Percentiles rank a stretch among this genome's conserved stretches.
Evolutionary conservation across 1,140 invertebrate genomes (phyloP).

Genomic region (Drosophila parvula): DNA sequence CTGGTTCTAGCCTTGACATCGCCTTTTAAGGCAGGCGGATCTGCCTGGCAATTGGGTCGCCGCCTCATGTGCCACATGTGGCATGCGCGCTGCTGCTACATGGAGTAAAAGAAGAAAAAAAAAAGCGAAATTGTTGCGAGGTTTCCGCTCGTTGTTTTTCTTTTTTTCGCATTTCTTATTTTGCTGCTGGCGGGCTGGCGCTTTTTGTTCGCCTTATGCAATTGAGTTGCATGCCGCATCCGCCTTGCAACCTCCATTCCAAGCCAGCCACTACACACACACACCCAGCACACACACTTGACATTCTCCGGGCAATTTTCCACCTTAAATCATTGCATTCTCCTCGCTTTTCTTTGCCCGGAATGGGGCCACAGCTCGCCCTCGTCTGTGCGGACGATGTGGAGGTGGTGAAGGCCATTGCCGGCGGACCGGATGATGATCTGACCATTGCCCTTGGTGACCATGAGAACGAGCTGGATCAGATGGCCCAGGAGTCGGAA

Average conservation of each 20-base stretch:
- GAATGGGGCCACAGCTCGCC: constrained; percentile 59
- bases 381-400: constrained; percentile 85
- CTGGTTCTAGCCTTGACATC: constrained; percentile 75
- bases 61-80: constrained; percentile 25
- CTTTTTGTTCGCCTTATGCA: constrained; percentile 65
- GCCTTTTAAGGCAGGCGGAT: constrained; percentile 63
- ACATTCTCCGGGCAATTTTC: constrained; percentile 23
- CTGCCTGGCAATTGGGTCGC: constrained; percentile 70
- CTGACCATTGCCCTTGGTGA: constrained; percentile 83
- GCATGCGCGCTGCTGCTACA: too few relatives aligned
- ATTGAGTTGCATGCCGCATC: constrained; percentile 72
- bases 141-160: constrained; percentile 24
- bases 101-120: too few relatives aligned
- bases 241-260: constrained; percentile 57
- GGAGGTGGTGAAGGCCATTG: constrained; percentile 87
- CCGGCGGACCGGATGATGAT: constrained; percentile 78
- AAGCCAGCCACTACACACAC: constrained; percentile 18
- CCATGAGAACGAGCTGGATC: constrained; percentile 86
- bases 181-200: constrained; percentile 7
- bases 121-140: constrained; percentile 77
- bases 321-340: constrained; percentile 27
- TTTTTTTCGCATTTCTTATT: constrained; percentile 19
- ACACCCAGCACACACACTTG: constrained; percentile 61
- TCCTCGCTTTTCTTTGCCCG: constrained; percentile 5
- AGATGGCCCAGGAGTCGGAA: constrained; percentile 88